phyloP scores from a whole-genome alignment of 2,797 vertebrate species.

The Myotis myotis region DNA sequence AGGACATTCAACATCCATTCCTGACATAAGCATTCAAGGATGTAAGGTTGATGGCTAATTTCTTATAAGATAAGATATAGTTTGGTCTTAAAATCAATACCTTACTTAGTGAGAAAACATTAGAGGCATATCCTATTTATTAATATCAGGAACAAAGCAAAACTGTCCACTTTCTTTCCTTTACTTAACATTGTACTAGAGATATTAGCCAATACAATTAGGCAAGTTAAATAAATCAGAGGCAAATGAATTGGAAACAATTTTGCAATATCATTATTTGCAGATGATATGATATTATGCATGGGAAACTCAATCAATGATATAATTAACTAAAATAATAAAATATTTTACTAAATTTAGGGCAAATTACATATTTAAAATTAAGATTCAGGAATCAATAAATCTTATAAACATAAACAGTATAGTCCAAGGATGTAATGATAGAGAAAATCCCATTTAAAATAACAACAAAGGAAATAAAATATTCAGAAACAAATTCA shows the following conservation, averaged over 20 bases:
- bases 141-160: conserved; percentile 28
- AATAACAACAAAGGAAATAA: not conserved
- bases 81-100: not conserved
- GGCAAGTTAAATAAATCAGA: not conserved
- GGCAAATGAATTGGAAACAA: not conserved
- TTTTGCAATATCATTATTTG: not conserved
- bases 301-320: not conserved
- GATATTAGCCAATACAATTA: conserved; percentile 1
- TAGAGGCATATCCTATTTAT: not conserved
- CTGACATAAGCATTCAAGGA: not conserved
- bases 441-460: not conserved
- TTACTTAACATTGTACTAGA: not conserved
- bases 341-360: not conserved
- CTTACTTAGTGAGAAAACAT: not conserved
- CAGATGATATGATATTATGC: not conserved
- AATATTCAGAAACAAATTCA: not conserved
- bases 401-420: not conserved
- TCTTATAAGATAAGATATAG: not conserved
- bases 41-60: not conserved
- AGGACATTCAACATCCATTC: not conserved
- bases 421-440: not conserved
- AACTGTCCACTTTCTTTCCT: not conserved
- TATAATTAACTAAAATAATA: not conserved
- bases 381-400: not conserved
- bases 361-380: not conserved